Evolutionary conservation across 2,888 invertebrate species (phyloP), one percentile per base, ranked within the genome.

Genomic region (Schizaphis graminum): DNA sequence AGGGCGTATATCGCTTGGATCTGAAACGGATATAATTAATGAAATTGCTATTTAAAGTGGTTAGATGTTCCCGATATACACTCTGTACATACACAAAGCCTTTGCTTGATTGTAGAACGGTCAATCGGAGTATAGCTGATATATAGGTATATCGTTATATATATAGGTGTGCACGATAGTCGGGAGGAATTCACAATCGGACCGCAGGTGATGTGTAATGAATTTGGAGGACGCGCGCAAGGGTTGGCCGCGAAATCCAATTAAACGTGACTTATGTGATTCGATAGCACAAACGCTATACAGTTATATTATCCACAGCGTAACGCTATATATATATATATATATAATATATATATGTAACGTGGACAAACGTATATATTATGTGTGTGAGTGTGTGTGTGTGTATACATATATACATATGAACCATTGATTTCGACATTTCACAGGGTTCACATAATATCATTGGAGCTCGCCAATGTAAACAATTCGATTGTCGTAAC

Each of bases 191-290:
- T 90, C 24, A n/a, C 67, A 47, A 90, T 90, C 67, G 44, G 67
- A 90, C 61, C 90, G 47, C 67, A 47, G 89, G 53, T 57, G 89
- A 57, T 47, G 61, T 90, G 89, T 44, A 44, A 90, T 61, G 61
- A 90, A 90, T 90, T 90, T 67, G 61, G 56, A 67, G 49, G 67
- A 49, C 49, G 49, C 16, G 47, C 47, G 24, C 28, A 57, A 26
- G 47, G 49, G 47, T 16, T 90, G 67, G 67, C 67, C 47, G 26
- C 47, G 90, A 77, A 90, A 91, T 91, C 84, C 91, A 91, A 91
- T 91, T 91, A 84, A 91, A 91, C 53, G 53, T 53, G 77, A 91
- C 91, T 84, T 41, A 53, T 91, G 91, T 16, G 84, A 53, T 84
- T 77, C 77, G 91, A 77, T 53, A 13, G 41, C 26, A 35, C 77